Percentiles rank a stretch among this genome's conserved stretches.
Evolutionary conservation across 2,113 vertebrate genomes (phyloP).

Genomic region (Chelonoidis abingdonii): DNA sequence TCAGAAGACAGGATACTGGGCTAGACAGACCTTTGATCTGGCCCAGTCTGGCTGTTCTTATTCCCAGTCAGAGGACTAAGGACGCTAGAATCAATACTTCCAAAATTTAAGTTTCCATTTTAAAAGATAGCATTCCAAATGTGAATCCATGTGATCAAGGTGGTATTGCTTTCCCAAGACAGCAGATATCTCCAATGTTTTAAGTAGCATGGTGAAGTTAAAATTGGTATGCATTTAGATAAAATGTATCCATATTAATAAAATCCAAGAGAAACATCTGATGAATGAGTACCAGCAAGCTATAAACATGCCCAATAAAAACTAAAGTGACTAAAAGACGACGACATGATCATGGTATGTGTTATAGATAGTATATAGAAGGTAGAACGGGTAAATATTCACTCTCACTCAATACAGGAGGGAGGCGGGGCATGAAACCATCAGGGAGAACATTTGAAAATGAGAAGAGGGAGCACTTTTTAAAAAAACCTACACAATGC

Average conservation of each 20-base stretch:
- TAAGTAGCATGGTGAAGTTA: no score
- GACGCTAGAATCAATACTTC: not conserved
- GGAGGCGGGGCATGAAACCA: not conserved
- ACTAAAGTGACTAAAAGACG: not conserved
- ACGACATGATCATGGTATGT: no score
- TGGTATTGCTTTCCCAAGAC: not conserved
- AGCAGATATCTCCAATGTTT: no score
- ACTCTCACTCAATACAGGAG: not conserved
- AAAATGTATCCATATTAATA: not conserved
- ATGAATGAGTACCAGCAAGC: not conserved
- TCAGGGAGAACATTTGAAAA: not conserved
- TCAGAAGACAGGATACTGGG: no score
- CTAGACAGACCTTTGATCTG: no score
- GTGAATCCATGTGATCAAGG: not conserved
- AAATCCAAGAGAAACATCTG: not conserved
- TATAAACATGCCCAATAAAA: not conserved
- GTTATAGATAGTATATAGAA: no score
- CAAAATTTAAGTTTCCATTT: not conserved
- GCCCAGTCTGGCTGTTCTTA: no score
- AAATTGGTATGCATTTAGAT: not conserved
- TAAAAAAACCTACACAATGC: not conserved
- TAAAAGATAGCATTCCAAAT: not conserved
- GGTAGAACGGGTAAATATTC: not conserved
- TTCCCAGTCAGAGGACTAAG: not conserved
- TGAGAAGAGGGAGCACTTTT: not conserved